Conservation (phyloP, 2,797 vertebrate genomes). For the Trachurus trachurus region DNA sequence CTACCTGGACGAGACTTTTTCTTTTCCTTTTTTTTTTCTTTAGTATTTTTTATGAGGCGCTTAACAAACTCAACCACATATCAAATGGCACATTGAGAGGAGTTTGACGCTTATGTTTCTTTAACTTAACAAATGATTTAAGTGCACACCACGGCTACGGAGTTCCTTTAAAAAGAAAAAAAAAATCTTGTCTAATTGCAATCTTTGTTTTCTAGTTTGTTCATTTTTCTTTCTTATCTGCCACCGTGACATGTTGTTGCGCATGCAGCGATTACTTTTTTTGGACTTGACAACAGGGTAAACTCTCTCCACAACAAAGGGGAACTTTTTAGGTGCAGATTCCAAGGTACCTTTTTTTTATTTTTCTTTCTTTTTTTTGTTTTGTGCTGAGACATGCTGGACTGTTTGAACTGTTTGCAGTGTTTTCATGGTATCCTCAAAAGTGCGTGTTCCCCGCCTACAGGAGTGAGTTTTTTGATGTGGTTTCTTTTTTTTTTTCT, state of each 20-base stretch:
- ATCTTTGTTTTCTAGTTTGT: slow-evolving; percentile 53
- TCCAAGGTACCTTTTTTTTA: slow-evolving; percentile 50
- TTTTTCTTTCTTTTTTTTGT: slow-evolving; percentile 26
- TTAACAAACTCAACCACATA: slow-evolving; percentile 78
- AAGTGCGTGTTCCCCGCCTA: slow-evolving; percentile 44
- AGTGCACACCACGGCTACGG: slow-evolving; percentile 68
- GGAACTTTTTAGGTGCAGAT: slow-evolving; percentile 60
- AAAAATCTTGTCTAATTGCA: slow-evolving; percentile 53
- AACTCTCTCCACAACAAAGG: slow-evolving; percentile 71
- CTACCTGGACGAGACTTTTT: slow-evolving; percentile 75
- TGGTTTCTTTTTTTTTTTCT: slow-evolving; percentile 25
- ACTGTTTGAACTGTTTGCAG: slow-evolving; percentile 68
- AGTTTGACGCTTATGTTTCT: slow-evolving; percentile 67
- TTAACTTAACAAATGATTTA: slow-evolving; percentile 67
- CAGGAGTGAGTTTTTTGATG: slow-evolving; percentile 25
- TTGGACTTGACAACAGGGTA: slow-evolving; percentile 87
- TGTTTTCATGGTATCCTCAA: slow-evolving; percentile 59
- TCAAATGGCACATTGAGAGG: slow-evolving; percentile 71
- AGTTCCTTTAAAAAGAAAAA: slow-evolving; percentile 68
- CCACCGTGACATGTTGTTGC: slow-evolving; percentile 63
- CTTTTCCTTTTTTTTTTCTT: slow-evolving; percentile 15
- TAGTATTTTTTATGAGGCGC: slow-evolving; percentile 60
- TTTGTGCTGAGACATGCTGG: slow-evolving; percentile 62
- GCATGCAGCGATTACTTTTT: slow-evolving; percentile 48
- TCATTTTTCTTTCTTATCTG: slow-evolving; percentile 57